Percentiles rank a stretch among this genome's conserved stretches.
Evolutionary conservation across 1,140 invertebrate genomes (phyloP).

Genomic region (Teleopsis dalmanni): DNA sequence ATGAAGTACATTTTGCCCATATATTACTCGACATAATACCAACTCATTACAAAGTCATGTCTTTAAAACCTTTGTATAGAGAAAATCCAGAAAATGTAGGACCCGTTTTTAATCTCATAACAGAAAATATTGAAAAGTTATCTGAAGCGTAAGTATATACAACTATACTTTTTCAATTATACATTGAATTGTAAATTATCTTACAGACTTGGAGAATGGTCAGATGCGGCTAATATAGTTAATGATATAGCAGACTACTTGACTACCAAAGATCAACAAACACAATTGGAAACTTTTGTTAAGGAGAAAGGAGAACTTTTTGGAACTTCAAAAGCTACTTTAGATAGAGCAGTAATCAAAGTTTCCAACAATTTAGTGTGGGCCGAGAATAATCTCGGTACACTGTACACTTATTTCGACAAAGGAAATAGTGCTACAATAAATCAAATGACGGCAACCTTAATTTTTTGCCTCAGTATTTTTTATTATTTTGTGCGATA

Average conservation of each 20-base stretch:
- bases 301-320: conserved; percentile 15
- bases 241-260: conserved; percentile 44
- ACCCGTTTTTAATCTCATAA: conserved; percentile 22
- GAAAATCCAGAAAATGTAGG: conserved; percentile 39
- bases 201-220: conserved; percentile 33
- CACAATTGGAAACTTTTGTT: conserved; percentile 18
- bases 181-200: conserved; percentile 1
- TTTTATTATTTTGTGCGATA: too few species aligned
- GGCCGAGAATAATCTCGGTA: neutral
- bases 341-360: conserved; percentile 12
- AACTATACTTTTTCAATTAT: conserved; percentile 14
- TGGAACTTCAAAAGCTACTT: conserved; percentile 12
- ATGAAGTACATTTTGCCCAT: conserved; percentile 12
- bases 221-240: conserved; percentile 38
- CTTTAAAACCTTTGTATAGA: conserved; percentile 41
- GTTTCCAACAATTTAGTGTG: neutral
- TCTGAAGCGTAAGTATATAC: conserved; percentile 19
- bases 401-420: neutral
- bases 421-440: neutral
- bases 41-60: conserved; percentile 16
- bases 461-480: conserved; percentile 31
- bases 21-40: conserved; percentile 13
- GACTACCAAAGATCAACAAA: conserved; percentile 42
- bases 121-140: conserved; percentile 15
- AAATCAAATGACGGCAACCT: neutral